Evolutionary conservation across 2,113 vertebrate species (phyloP).

Genomic region (Thalassarche chlororhynchos): DNA sequence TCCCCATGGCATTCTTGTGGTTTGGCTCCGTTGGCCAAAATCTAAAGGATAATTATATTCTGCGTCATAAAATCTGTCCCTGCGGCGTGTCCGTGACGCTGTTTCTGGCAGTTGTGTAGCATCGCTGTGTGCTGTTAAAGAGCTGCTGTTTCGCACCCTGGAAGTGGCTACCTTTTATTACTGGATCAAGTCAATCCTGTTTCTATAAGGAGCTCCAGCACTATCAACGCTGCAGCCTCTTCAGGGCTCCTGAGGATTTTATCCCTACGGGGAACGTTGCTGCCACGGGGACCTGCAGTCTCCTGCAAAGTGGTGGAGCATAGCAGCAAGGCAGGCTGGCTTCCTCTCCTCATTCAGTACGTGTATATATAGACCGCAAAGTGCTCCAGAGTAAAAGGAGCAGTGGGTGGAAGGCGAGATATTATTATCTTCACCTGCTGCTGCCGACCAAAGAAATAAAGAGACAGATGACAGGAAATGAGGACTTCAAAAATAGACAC

Average conservation of each 20-base stretch:
- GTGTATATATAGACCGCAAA: background rate
- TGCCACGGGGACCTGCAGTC: background rate
- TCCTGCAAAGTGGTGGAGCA: background rate
- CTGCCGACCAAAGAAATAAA: background rate
- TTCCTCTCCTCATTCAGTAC: background rate
- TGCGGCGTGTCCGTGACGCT: rapidly evolving
- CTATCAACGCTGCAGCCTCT: background rate
- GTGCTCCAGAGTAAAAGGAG: background rate
- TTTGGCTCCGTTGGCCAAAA: background rate
- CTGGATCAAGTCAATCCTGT: background rate
- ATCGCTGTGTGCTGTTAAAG: background rate
- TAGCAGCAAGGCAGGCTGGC: background rate
- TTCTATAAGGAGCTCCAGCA: background rate
- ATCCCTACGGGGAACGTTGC: rapidly evolving
- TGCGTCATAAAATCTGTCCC: background rate
- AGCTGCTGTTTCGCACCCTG: background rate
- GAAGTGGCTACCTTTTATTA: background rate
- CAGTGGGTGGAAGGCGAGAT: background rate
- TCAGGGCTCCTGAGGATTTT: background rate
- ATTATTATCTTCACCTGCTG: constrained; percentile 49
- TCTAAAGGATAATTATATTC: background rate
- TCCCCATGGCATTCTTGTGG: background rate
- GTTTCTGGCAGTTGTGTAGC: too few relatives aligned
- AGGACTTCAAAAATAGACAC: constrained; percentile 43
- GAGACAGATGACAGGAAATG: constrained; percentile 47